Base-by-base conservation (phyloP, 2,797 vertebrate species). In the Mionectes olivaceus region DNA sequence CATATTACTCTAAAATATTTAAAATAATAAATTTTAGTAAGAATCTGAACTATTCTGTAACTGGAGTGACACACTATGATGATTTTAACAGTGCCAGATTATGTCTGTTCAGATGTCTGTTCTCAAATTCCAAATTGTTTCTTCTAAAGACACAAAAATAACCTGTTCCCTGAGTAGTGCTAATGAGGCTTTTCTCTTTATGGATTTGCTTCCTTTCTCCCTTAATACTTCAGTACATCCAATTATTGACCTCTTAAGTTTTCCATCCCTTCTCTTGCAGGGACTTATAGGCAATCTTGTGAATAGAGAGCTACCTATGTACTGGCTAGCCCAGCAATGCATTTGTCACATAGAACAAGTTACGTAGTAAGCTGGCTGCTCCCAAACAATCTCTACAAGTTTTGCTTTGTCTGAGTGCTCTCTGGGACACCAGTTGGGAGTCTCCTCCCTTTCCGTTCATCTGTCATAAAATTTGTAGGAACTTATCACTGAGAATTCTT, bases 261-360 rank as follows among this genome's bases (percentile, higher is more conserved):
- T 35, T 83, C 7, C 19, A 27, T 21, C 6, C 2, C 2, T 37
- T 49, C 30, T 43, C 13, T 79, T 47, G 8, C 4, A 47, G 24
- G 1, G 3, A 22, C 7, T 46, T 8, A 7, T 1, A 27, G 11
- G 21, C 44, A 10, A 35, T 17, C 3, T n/a, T 68, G 27, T 10
- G 11, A 35, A 10, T 47, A 43, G 25, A 3, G 2, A 69, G 9
- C 11, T 65, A 28, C 23, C 5, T 56, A 19, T 44, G 2, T 37
- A 7, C 9, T 61, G 4, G 2, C 10, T 74, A 23, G 15, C 14
- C 41, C 28, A 18, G 50, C 11, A 46, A 13, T 32, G 19, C 7
- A n/a, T 52, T 67, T 57, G 16, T 69, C 39, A 30, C 32, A 4
- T 8, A 74, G 5, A 57, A 10, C 6, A 57, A 59, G 13, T 41